Base-by-base conservation (phyloP, 2,113 vertebrate genomes). In the Phoxinus phoxinus region DNA sequence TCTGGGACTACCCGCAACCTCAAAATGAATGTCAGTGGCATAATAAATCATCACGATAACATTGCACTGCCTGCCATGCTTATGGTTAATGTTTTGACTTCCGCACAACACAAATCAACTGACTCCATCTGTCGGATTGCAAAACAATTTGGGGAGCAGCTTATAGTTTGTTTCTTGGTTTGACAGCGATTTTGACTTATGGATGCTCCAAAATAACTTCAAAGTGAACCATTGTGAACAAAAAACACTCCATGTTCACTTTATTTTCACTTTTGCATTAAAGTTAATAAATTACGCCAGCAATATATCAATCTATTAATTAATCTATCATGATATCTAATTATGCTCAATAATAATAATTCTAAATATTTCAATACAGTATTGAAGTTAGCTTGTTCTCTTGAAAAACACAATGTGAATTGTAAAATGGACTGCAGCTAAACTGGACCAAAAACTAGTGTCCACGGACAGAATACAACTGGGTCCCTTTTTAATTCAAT, bases 41-140 rank as follows among this genome's bases (percentile, higher is more conserved):
- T 59, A 79, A 41, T 79, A 79, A 79, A 79, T 79, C 76, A 58
- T 58, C 6, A 13, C 6, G 10, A 51, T 35, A 23, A 78, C 75
- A 35, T 78, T 78, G 8, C 25, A 53, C 17, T 23, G 27, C 21
- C 25, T 77, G 46, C 11, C 30, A 32, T 56, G 51, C 8, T 58
- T 77, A 41, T 77, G 75, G 56, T 58, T 58, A 58, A 77, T 58
- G 44, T 30, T 19, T 51, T 53, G 51, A 58, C 75, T 58, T 78
- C 1, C 35, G 17, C 27, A 56, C 25, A 77, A 56, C 48, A 53
- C 27, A 58, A 35, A 32, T 58, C 27, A 72, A 12, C 67, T 41
- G 67, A 30, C 30, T 58, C 7, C 19, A 23, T 21, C 6, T 58
- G 17, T 37, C 12, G 30, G 51, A 78, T 21, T 23, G 53, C 51